A percentile compares a stretch with the other conserved stretches of the same genome.
Evolutionary conservation across 2,888 invertebrate genomes (phyloP).

Genomic region (Minunthozetes semirufus): DNA sequence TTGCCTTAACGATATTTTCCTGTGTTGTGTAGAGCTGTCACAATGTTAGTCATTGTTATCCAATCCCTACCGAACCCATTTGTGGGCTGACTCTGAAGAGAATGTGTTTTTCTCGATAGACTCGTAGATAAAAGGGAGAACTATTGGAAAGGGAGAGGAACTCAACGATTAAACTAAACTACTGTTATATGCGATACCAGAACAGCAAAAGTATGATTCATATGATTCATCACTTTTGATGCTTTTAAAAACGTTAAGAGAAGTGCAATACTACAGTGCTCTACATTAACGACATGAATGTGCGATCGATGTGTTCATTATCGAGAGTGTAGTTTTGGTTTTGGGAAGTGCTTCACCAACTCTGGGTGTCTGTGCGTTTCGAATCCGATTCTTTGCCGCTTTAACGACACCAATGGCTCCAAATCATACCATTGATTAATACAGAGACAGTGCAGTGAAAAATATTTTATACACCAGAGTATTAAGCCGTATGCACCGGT

Average conservation of each 20-base stretch:
- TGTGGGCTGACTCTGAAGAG: slow-evolving; percentile 10
- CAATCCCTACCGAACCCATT: slow-evolving; percentile 23
- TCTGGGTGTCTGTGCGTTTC: not conserved
- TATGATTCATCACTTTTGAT: slow-evolving; percentile 27
- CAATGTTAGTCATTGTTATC: slow-evolving; percentile 28
- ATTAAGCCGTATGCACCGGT: not conserved
- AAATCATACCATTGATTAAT: slow-evolving; percentile 20
- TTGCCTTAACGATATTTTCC: slow-evolving; percentile 24
- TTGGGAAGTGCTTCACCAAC: not conserved
- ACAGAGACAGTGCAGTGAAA: not conserved
- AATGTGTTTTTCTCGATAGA: slow-evolving; percentile 9
- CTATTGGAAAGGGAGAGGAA: not conserved
- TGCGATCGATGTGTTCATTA: slow-evolving; percentile 25
- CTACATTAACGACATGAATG: not conserved
- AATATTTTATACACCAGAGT: not conserved
- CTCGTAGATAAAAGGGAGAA: not conserved
- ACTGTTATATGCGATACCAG: not conserved
- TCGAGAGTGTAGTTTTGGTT: slow-evolving; percentile 29
- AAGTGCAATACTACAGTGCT: not conserved
- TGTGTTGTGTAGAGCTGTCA: not conserved
- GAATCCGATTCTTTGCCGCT: not conserved
- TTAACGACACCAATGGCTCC: not conserved
- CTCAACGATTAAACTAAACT: slow-evolving; percentile 14
- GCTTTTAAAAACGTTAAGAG: slow-evolving; percentile 21
- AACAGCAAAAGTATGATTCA: not conserved